Evolutionary conservation across 1,140 invertebrate species (phyloP).

Genomic region (Plodia interpunctella): DNA sequence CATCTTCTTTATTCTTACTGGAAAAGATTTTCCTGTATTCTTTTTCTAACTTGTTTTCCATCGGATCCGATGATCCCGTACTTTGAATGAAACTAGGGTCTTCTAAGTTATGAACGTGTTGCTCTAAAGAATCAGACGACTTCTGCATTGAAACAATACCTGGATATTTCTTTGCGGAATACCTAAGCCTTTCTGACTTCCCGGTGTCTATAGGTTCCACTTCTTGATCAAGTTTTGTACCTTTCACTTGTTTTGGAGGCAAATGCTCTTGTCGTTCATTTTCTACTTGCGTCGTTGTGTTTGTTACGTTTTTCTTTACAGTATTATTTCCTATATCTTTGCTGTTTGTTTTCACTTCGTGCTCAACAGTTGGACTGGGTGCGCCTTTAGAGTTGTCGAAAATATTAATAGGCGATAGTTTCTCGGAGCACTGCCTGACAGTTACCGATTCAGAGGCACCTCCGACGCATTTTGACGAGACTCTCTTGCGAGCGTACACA

Average conservation of each 20-base stretch:
- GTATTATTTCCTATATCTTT: constrained; percentile 26
- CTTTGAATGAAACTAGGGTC: constrained; percentile 33
- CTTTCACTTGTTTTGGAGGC: not conserved
- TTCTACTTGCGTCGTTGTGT: constrained; percentile 23
- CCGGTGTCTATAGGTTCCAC: not conserved
- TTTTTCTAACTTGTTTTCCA: constrained; percentile 53
- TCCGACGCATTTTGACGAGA: constrained; percentile 49
- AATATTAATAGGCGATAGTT: constrained; percentile 42
- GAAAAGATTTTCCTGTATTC: constrained; percentile 50
- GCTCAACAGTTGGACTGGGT: constrained; percentile 26
- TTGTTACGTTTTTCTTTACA: constrained; percentile 18
- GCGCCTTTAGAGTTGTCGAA: constrained; percentile 23
- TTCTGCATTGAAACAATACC: not conserved
- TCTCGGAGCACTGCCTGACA: constrained; percentile 18
- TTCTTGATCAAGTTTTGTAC: not conserved
- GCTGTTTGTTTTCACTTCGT: constrained; percentile 15
- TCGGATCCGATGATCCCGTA: constrained; percentile 32
- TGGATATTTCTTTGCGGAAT: constrained; percentile 3
- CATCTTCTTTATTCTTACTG: constrained; percentile 28
- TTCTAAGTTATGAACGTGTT: constrained; percentile 59
- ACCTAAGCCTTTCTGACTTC: constrained; percentile 9
- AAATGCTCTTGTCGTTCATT: not conserved
- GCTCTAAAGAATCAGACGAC: constrained; percentile 52
- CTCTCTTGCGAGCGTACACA: constrained; percentile 39
- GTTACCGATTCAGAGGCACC: constrained; percentile 14